phyloP scores from a whole-genome alignment of 2,797 vertebrate species.

The Chloroceryle amazona region DNA sequence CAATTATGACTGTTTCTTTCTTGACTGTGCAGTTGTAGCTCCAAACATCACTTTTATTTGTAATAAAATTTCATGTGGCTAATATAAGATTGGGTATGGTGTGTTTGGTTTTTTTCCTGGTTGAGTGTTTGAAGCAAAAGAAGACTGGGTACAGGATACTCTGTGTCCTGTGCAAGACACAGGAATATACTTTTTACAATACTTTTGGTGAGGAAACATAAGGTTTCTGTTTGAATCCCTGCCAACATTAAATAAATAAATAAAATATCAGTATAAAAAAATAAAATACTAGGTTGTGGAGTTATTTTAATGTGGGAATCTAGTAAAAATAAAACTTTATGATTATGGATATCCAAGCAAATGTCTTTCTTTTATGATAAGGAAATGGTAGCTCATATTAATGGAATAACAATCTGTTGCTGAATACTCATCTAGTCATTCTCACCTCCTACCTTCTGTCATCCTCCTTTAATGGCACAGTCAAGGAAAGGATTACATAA shows the following conservation, averaged over 20 bases:
- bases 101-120: fast-evolving
- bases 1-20: neutral
- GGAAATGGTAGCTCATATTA: constrained; percentile 56
- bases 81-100: neutral
- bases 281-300: neutral
- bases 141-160: neutral
- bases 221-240: neutral
- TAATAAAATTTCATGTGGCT: neutral
- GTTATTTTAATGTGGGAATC: neutral
- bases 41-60: neutral
- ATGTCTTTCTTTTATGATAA: neutral
- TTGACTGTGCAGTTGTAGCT: neutral
- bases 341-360: neutral
- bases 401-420: constrained; percentile 51
- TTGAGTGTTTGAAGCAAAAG: neutral
- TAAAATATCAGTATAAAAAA: neutral
- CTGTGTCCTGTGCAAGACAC: neutral
- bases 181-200: neutral
- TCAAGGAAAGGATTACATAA: constrained; percentile 63
- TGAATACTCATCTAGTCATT: constrained; percentile 56
- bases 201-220: neutral
- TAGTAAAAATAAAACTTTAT: constrained; percentile 27
- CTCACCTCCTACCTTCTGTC: constrained; percentile 51
- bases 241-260: neutral
- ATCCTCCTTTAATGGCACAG: constrained; percentile 61